Evolutionary conservation across 2,888 invertebrate species (phyloP).

Genomic region (Gerosis bhagava): DNA sequence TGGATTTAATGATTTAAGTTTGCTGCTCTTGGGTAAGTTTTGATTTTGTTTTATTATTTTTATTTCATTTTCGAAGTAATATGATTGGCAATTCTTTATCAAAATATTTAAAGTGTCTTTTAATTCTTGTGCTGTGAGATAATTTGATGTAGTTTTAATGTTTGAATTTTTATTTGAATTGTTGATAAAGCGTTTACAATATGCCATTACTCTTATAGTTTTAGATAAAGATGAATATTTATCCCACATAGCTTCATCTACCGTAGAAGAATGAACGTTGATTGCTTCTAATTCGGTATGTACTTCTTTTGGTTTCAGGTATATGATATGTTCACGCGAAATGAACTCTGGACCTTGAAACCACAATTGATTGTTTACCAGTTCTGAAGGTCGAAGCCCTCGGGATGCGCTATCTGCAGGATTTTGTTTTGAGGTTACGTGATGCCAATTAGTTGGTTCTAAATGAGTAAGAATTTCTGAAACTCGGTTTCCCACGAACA

Average conservation of each 20-base stretch:
- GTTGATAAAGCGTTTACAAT: constrained; percentile 3
- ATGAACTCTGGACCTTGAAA: constrained; percentile 6
- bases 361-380: neutral
- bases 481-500: constrained; percentile 1
- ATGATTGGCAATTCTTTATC: neutral
- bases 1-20: no score
- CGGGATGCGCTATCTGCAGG: constrained; percentile 3
- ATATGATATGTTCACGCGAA: neutral
- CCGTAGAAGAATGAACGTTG: neutral
- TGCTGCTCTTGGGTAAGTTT: constrained; percentile 8
- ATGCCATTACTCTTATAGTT: constrained; percentile 8
- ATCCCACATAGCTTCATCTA: neutral
- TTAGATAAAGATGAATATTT: constrained; percentile 6
- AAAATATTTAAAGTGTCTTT: neutral
- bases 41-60: constrained; percentile 2
- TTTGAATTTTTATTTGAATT: neutral
- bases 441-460: constrained; percentile 2
- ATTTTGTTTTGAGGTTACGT: constrained; percentile 4
- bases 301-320: neutral
- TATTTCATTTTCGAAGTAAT: constrained; percentile 3
- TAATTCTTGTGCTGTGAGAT: constrained; percentile 4
- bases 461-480: neutral
- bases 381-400: neutral
- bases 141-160: neutral
- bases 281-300: constrained; percentile 1